Base-by-base conservation (phyloP, 92 coral and sea anemone genomes). In the Nematostella vectensis region DNA sequence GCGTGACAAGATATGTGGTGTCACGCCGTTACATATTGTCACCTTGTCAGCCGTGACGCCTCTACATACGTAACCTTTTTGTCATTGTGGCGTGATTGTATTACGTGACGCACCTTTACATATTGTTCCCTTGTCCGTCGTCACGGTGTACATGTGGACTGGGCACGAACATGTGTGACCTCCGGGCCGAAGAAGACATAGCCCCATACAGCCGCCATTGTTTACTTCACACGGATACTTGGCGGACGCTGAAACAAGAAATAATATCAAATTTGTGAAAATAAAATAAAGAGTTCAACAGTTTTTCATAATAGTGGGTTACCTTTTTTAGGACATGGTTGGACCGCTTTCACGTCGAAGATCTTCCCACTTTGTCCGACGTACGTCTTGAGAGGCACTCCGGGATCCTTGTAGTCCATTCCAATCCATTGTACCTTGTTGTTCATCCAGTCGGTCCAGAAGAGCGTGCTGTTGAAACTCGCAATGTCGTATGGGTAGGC, bases 401-500 rank as follows among this genome's bases (percentile, higher is more conserved):
- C 86, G 15, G 68, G 88, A 30, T 55, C 20, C 15, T 65, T 69
- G 17, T 83, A 67, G 28, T 68, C 57, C 20, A 83, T 50, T 11
- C 95, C 96, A 51, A 86, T 86, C 67, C 77, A 72, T 54, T 91
- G 89, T 17, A 91, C 81, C 31, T 72, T 67, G 20, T 83, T 77
- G 16, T 69, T 55, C 13, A 43, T 67, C 98, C 98, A 91, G 71
- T 86, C 95, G 0, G 98, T 87, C 98, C 98, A 91, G 30, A 91
- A n/a, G n/a, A n/a, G n/a, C n/a, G n/a, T n/a, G n/a, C n/a, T n/a
- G 83, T 88, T 27, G 81, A 91, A 27, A 65, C 61, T 25, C 95
- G 79, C 37, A 91, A n/a, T 77, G 15, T 96, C 93, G 68, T 81
- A 91, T 31, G 98, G 96, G 48, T 91, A 86, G 0, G 61, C 59